phyloP scores from a whole-genome alignment of 2,113 vertebrate species.

The Tursiops truncatus region DNA sequence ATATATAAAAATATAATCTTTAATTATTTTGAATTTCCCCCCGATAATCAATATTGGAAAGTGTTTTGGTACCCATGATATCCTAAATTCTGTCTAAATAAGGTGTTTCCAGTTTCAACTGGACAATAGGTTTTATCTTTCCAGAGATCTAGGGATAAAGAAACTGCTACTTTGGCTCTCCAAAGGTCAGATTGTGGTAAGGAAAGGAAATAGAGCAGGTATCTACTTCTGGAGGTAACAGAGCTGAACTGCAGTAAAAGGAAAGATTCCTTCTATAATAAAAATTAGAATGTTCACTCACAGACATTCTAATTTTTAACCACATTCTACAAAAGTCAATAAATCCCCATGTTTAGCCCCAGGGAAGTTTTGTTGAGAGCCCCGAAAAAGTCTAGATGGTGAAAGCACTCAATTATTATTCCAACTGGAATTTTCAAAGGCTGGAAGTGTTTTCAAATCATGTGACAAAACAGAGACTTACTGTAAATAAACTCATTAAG shows the following conservation, averaged over 20 bases:
- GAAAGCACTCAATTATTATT: conserved; percentile 42
- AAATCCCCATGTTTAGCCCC: neutral
- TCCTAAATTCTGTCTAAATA: conserved; percentile 16
- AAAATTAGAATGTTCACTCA: conserved; percentile 26
- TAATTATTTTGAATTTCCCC: neutral
- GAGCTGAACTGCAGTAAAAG: neutral
- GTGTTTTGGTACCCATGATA: neutral
- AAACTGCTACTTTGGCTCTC: neutral
- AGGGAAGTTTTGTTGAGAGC: neutral
- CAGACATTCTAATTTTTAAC: conserved; percentile 55
- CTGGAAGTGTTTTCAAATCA: conserved; percentile 40
- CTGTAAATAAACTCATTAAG: neutral
- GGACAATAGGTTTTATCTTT: neutral
- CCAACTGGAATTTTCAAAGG: conserved; percentile 46
- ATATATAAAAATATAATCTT: neutral
- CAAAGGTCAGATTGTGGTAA: neutral
- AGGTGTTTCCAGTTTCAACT: neutral
- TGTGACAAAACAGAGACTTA: neutral
- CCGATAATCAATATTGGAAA: neutral
- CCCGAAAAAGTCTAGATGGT: neutral
- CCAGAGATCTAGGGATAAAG: neutral
- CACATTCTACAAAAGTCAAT: conserved; percentile 38
- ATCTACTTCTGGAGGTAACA: neutral
- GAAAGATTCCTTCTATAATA: conserved; percentile 15
- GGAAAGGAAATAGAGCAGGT: neutral